Base-by-base conservation (phyloP, 2,888 invertebrate genomes). In the Brenthis hecate region DNA sequence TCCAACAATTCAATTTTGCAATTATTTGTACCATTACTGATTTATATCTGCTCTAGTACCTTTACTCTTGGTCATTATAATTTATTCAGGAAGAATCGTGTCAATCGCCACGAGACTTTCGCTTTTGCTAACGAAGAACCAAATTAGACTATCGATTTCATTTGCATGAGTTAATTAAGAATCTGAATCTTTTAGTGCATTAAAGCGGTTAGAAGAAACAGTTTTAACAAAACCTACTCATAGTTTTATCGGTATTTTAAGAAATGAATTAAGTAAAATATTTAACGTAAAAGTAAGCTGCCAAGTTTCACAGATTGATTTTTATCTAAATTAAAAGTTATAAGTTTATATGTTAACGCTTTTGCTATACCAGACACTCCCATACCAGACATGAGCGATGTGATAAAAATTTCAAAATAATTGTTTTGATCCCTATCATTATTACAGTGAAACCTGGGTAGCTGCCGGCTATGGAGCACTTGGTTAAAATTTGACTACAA, bases 391-490 rank as follows among this genome's bases (percentile, higher is more conserved):
- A 28, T 48, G n/a, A 6, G 50, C 61, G 51, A 51, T 53, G 53
- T 62, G 13, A 53, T 53, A 63, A 16, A 43, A 36, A 56, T 54
- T 56, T 64, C n/a, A 23, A 56, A 48, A 57, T 53, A 89, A 89
- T 91, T 88, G 83, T 85, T 81, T 77, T 84, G 87, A 88, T 89
- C 84, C 85, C 85, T 89, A 90, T 91, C 87, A 89, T 91, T 89
- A 90, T 81, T 81, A 82, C 83, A 43, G 80, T 76, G 77, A 80
- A 81, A 80, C 78, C 75, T 79, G 79, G 78, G 84, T 87, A 79
- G 85, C 90, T 90, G 86, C 87, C 84, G 88, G 88, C 87, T 72
- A 81, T 80, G 80, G 79, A 78, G 77, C 77, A 76, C 78, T 80
- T 78, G 79, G 70, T 73, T 76, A 76, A 75, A 79, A 76, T 84